Conservation (phyloP, 1,140 invertebrate genomes). For the Pseudomyrmex sp. region DNA sequence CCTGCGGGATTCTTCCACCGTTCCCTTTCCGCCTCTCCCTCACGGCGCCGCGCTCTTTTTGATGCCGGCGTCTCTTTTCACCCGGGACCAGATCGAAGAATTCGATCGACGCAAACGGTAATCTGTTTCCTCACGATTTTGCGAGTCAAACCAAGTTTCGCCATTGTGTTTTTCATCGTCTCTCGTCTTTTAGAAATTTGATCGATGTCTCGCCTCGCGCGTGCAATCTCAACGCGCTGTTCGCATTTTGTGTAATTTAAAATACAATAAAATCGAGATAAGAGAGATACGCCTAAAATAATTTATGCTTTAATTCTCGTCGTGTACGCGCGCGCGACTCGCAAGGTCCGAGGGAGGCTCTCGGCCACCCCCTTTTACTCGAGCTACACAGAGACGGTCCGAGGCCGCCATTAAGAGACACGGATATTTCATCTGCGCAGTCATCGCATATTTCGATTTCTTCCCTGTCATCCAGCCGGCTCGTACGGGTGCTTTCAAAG, state of each 20-base stretch:
- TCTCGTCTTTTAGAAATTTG: too few species aligned
- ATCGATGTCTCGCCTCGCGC: too few species aligned
- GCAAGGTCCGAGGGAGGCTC: constrained; percentile 59
- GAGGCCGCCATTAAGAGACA: constrained; percentile 78
- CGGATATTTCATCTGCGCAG: constrained; percentile 82
- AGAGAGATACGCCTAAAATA: neutral
- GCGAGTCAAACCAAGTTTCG: too few species aligned
- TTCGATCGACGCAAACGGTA: neutral
- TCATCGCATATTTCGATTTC: constrained; percentile 83
- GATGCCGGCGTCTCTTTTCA: constrained; percentile 19
- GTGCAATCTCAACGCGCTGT: too few species aligned
- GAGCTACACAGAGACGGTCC: constrained; percentile 58
- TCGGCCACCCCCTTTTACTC: constrained; percentile 49
- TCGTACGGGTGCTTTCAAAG: constrained; percentile 77
- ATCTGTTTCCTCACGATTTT: neutral
- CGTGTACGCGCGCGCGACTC: neutral
- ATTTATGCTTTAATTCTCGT: neutral
- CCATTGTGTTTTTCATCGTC: too few species aligned
- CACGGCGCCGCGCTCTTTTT: neutral
- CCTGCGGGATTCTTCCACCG: constrained; percentile 54
- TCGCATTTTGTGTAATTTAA: too few species aligned
- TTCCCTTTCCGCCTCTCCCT: constrained; percentile 11
- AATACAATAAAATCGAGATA: too few species aligned
- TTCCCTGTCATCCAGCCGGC: constrained; percentile 78
- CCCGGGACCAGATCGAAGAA: constrained; percentile 1